Conservation (phyloP, 2,113 vertebrate species). For the Panthera uncia region DNA sequence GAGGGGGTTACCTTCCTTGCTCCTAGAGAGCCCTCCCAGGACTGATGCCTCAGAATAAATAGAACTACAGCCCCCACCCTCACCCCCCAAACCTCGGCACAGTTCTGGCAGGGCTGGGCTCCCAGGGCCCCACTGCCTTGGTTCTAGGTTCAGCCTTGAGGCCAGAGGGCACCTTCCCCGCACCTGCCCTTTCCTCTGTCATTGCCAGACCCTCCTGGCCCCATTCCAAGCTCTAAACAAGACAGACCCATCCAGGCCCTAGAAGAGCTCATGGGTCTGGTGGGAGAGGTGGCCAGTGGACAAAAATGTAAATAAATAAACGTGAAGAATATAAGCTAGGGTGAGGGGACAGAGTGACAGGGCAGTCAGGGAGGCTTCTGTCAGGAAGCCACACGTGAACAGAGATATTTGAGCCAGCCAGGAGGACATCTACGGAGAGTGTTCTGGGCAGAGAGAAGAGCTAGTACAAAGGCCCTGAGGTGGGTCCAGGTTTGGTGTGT, state of each 20-base stretch:
- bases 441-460: neutral
- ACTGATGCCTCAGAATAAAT: neutral
- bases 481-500: neutral
- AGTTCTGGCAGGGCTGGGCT: neutral
- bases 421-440: neutral
- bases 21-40: neutral
- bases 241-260: neutral
- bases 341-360: fast-evolving
- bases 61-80: neutral
- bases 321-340: neutral
- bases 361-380: neutral
- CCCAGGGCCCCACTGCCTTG: neutral
- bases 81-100: neutral
- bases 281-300: neutral
- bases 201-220: too few species aligned
- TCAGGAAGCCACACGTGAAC: neutral
- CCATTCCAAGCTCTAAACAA: neutral
- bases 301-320: neutral
- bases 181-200: neutral
- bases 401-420: neutral
- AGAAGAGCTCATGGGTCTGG: neutral
- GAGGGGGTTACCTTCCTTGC: too few species aligned
- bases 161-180: neutral
- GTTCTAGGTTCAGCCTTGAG: neutral
- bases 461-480: neutral